Conservation (phyloP, 2,888 invertebrate genomes). For the Andrena camellia region DNA sequence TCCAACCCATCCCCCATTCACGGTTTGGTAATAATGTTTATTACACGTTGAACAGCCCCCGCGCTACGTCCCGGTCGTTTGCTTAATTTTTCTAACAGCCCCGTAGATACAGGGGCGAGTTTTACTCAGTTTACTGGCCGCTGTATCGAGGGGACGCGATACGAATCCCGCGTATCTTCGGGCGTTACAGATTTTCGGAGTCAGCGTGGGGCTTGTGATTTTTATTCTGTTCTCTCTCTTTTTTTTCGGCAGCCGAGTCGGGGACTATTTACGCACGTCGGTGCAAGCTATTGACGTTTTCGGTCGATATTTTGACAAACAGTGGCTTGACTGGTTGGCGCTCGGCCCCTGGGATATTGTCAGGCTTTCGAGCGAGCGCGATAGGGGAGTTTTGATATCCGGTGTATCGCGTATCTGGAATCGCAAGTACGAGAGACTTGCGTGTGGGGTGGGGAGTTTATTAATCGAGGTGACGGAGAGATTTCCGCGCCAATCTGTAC, state of each 20-base stretch:
- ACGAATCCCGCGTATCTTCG: background rate
- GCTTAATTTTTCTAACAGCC: conserved; percentile 54
- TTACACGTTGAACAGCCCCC: conserved; percentile 25
- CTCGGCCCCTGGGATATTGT: too few species aligned
- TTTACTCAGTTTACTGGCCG: conserved; percentile 4
- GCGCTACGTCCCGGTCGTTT: conserved; percentile 17
- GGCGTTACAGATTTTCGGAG: background rate
- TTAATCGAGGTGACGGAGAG: too few species aligned
- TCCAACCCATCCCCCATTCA: background rate
- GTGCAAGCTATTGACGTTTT: conserved; percentile 1
- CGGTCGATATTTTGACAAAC: conserved; percentile 2
- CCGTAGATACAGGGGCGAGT: background rate
- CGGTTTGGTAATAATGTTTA: conserved; percentile 46
- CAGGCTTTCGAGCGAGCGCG: too few species aligned
- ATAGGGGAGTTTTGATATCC: too few species aligned
- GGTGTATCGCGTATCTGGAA: too few species aligned
- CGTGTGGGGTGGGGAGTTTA: too few species aligned
- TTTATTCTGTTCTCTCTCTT: background rate
- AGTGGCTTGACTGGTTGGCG: background rate
- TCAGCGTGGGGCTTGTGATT: background rate
- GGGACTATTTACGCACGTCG: conserved; percentile 4
- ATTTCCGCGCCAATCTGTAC: too few species aligned
- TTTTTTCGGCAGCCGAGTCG: background rate
- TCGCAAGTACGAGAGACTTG: too few species aligned
- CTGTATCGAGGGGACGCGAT: conserved; percentile 4